Evolutionary conservation across 2,797 vertebrate genomes (phyloP).

Genomic region (Molossus alvarezi): DNA sequence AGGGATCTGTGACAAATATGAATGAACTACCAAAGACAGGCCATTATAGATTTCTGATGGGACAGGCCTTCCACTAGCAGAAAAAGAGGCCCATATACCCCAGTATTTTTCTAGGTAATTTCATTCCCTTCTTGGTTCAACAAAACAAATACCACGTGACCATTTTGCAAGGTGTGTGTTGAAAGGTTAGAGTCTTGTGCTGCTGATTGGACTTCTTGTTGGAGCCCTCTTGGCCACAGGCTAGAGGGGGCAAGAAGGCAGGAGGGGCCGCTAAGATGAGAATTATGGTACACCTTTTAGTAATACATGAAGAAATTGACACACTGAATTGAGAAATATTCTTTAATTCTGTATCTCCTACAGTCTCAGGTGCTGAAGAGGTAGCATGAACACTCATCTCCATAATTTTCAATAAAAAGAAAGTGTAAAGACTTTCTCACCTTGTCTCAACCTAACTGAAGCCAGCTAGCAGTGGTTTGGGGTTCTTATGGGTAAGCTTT

Average conservation of each 20-base stretch:
- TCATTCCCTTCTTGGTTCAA: slow-evolving; percentile 13
- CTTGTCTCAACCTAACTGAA: neutral
- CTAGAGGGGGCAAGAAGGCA: neutral
- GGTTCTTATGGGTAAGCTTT: neutral
- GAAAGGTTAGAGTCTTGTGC: neutral
- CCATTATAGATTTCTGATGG: neutral
- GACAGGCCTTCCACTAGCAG: neutral
- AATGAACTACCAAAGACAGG: neutral
- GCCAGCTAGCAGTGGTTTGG: neutral
- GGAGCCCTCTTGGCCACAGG: neutral
- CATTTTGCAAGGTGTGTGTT: slow-evolving; percentile 32
- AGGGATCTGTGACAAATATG: slow-evolving; percentile 6
- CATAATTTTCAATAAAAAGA: slow-evolving; percentile 42
- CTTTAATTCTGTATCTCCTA: slow-evolving; percentile 20
- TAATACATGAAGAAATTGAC: neutral
- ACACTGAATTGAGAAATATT: neutral
- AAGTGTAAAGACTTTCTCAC: neutral
- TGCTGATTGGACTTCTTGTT: neutral
- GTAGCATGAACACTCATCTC: slow-evolving; percentile 19
- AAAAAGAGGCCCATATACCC: neutral
- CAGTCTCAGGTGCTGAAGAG: neutral
- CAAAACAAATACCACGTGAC: neutral
- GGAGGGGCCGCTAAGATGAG: neutral
- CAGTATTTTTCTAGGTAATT: slow-evolving; percentile 20
- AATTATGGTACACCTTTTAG: neutral